phyloP scores from a whole-genome alignment of 2,888 invertebrate genomes.

The Phasia obesa region DNA sequence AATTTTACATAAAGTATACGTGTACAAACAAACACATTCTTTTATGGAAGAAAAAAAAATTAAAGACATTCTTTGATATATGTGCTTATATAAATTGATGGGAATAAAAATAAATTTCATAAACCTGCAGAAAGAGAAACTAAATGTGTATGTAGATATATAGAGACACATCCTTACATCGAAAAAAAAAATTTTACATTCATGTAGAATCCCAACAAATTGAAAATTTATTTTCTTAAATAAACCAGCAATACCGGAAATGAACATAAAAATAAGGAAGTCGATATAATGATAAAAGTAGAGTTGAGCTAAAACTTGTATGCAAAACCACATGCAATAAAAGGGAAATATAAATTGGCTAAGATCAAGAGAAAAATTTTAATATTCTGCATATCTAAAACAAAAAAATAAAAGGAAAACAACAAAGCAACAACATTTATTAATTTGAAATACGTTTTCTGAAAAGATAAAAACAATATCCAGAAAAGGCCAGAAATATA shows the following conservation, averaged over 20 bases:
- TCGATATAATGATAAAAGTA: background rate
- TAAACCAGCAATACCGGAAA: constrained; percentile 22
- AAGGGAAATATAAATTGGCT: constrained; percentile 24
- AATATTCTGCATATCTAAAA: background rate
- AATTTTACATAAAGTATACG: background rate
- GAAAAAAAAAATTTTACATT: background rate
- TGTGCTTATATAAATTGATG: constrained; percentile 67
- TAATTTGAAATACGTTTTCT: background rate
- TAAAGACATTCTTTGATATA: constrained; percentile 41
- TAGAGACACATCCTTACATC: background rate
- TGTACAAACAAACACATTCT: background rate
- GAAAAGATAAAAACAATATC: constrained; percentile 65
- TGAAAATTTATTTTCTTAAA: constrained; percentile 48
- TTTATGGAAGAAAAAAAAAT: background rate
- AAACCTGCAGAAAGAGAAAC: constrained; percentile 54
- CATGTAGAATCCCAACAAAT: constrained; percentile 20
- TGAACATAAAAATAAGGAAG: constrained; percentile 37
- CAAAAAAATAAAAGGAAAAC: background rate
- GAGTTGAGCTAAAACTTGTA: constrained; percentile 48
- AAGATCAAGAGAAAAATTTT: constrained; percentile 10
- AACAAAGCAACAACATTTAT: background rate
- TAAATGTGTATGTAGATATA: constrained; percentile 56
- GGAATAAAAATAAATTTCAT: constrained; percentile 57
- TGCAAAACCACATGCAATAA: constrained; percentile 23
- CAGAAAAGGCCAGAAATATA: too few species aligned